Evolutionary conservation across 2,888 invertebrate species (phyloP).

Genomic region (Macrosiphum euphorbiae): DNA sequence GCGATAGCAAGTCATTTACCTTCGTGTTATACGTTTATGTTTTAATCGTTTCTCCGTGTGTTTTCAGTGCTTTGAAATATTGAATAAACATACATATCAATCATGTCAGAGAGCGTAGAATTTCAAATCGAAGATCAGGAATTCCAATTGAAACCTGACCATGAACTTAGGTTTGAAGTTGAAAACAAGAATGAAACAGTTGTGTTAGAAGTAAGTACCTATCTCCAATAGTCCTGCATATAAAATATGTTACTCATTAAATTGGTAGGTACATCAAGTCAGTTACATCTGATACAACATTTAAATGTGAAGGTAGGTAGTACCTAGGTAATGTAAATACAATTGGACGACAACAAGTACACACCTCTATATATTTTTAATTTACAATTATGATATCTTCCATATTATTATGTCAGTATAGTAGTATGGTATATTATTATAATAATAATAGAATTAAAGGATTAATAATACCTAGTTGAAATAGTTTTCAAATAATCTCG

Average conservation of each 20-base stretch:
- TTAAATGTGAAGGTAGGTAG: background rate
- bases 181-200: slow-evolving; percentile 89
- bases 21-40: background rate
- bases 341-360: background rate
- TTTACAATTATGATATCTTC: background rate
- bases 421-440: background rate
- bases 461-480: background rate
- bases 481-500: background rate
- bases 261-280: background rate
- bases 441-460: background rate
- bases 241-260: background rate
- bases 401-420: background rate
- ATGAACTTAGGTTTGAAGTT: slow-evolving; percentile 94
- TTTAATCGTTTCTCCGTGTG: background rate
- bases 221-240: background rate
- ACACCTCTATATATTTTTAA: background rate
- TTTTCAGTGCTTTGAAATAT: background rate
- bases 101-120: slow-evolving; percentile 38
- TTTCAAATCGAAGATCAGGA: slow-evolving; percentile 62
- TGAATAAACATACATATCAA: background rate
- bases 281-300: background rate
- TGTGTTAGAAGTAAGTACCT: slow-evolving; percentile 78
- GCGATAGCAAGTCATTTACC: background rate
- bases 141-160: slow-evolving; percentile 85
- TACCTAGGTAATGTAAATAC: background rate